Evolutionary conservation across 1,140 invertebrate genomes (phyloP), one percentile per base, ranked within the genome.

Genomic region (Zophobas atratus): DNA sequence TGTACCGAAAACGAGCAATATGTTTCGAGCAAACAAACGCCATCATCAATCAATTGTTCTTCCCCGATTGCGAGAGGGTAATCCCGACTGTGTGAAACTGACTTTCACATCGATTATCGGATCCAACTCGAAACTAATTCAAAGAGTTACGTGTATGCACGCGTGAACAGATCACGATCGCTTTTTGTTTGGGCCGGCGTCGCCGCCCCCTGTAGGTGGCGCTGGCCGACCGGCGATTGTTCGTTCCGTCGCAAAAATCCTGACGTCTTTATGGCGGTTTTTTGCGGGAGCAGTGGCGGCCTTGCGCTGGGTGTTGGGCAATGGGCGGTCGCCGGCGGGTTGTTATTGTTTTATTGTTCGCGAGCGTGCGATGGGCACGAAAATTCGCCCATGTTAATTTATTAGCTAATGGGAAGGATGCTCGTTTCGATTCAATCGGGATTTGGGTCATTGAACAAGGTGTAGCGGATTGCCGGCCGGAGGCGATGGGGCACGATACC

Each of bases 151-250:
- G 77, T 70, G 70, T 79, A 81, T 84, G 83, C 80, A 84, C 82
- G 83, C 83, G 83, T 84, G 83, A 84, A 84, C 79, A 79, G 80
- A 84, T 84, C 81, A 81, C 81, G 78, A 79, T 80, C 78, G 77
- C 75, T 81, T 81, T 81, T 77, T 79, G 80, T 81, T 80, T 77
- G 75, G 20, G 70, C 77, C 76, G 79, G 67, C 76, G 60, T 46
- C 43, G 35, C 60, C 39, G 41, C 60, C 60, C 60, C 33, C 60
- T 8, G 60, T 41, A 67, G 57, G 57, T 63, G 57, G 57, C 57
- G 36, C 57, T 63, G 57, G 57, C 57, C 57, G 33, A 41, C 57
- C 41, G 8, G 3, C 60, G 49, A 51, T 51, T 51, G 49, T 51
- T 51, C 49, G 20, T 20, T 20, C 20, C 20, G 20, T 55, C 36